Evolutionary conservation across 2,113 vertebrate species (phyloP).

Genomic region (Hirundichthys speculiger): DNA sequence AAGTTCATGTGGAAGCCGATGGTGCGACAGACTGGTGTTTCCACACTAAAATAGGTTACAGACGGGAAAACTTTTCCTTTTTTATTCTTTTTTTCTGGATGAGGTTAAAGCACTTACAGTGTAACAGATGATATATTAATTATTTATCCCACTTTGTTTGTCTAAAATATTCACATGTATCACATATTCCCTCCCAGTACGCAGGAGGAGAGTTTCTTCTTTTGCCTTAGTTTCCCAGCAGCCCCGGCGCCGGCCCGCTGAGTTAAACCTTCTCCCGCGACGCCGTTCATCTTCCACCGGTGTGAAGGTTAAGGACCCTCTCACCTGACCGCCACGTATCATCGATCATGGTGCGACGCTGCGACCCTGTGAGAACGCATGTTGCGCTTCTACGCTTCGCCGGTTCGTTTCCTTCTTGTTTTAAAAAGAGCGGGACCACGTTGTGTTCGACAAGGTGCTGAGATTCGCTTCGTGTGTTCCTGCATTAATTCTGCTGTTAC

Average conservation of each 20-base stretch:
- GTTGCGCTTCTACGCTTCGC: conserved; percentile 38
- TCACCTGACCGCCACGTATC: conserved; percentile 53
- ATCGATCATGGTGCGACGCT: conserved; percentile 61
- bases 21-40: no score
- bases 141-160: no score
- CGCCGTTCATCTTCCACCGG: conserved; percentile 69
- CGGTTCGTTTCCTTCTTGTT: conserved; percentile 28
- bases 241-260: conserved; percentile 43
- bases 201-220: conserved; percentile 23
- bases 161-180: no score
- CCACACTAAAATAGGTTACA: no score
- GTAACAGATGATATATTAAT: no score
- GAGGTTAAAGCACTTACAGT: background rate
- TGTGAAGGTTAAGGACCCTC: conserved; percentile 64
- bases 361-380: conserved; percentile 42
- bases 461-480: conserved; percentile 20
- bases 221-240: conserved; percentile 48
- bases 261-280: conserved; percentile 37
- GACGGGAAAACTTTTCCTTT: no score
- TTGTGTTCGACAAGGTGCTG: conserved; percentile 41
- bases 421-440: conserved; percentile 23
- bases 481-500: background rate
- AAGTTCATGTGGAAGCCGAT: no score
- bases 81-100: background rate
- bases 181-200: background rate